Percentiles rank a stretch among this genome's conserved stretches.
Conservation (phyloP, 1,140 invertebrate species). For the Geopemphigus sp. region DNA sequence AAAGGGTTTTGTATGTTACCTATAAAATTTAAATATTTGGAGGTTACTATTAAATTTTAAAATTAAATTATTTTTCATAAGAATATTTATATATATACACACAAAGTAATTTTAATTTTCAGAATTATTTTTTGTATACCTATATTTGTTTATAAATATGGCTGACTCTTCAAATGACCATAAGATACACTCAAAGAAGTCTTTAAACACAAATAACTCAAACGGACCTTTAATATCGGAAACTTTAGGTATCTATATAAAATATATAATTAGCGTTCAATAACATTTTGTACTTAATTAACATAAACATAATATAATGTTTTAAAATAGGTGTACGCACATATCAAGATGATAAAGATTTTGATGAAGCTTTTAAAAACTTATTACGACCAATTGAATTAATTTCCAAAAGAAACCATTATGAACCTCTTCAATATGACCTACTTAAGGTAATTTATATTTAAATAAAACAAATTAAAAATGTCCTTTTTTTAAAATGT, state of each 20-base stretch:
- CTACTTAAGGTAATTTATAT: conserved; percentile 32
- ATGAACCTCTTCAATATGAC: conserved; percentile 33
- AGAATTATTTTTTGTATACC: background rate
- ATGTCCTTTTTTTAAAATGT: background rate
- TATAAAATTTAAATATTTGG: no score
- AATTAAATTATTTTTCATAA: background rate
- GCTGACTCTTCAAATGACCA: no score
- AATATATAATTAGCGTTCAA: background rate
- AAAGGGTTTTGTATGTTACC: no score
- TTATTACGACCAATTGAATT: conserved; percentile 16
- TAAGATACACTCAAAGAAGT: no score
- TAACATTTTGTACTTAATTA: no score
- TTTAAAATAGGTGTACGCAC: background rate
- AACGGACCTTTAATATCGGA: background rate
- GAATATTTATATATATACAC: background rate
- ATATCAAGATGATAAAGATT: conserved; percentile 43
- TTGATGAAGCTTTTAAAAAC: conserved; percentile 47
- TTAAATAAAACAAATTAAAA: no score
- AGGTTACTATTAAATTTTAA: background rate
- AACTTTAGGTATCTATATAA: background rate
- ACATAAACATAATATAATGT: background rate
- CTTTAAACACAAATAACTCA: no score
- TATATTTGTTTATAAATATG: no score
- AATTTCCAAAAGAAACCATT: background rate
- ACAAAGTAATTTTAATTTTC: conserved; percentile 10